These are phyloP conservation scores for Gouania willdenowi DNA, from an alignment of 2,797 vertebrate genomes.

Conservation along the genomic window DNA sequence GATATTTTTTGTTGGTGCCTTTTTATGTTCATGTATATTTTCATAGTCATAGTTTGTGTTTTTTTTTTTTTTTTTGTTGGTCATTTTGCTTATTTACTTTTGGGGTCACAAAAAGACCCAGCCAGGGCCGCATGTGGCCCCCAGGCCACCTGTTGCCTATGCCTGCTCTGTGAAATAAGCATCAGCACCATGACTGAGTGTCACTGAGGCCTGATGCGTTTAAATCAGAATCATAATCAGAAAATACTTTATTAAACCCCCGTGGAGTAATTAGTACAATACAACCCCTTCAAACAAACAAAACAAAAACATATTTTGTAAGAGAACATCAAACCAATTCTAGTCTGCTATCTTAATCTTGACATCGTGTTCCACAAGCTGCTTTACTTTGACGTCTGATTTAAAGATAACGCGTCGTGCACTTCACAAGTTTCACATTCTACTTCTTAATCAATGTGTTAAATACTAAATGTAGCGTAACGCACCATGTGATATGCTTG, in stretches of 20 bases:
- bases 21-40: too few relatives aligned
- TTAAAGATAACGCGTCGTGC: conserved; percentile 37
- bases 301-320: too few relatives aligned
- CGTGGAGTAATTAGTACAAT: too few relatives aligned
- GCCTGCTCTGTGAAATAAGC: conserved; percentile 18
- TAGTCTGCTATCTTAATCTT: conserved; percentile 39
- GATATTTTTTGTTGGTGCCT: too few relatives aligned
- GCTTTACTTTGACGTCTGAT: conserved; percentile 41
- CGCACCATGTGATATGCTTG: neutral
- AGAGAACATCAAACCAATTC: conserved; percentile 38
- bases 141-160: too few relatives aligned
- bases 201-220: conserved; percentile 31
- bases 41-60: too few relatives aligned
- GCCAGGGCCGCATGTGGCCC: too few relatives aligned
- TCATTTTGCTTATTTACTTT: too few relatives aligned
- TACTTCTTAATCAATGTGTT: conserved; percentile 18
- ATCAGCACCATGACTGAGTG: conserved; percentile 12
- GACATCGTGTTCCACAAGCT: conserved; percentile 33
- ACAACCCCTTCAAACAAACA: too few relatives aligned
- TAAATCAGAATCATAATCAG: conserved; percentile 30
- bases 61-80: too few relatives aligned
- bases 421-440: conserved; percentile 41
- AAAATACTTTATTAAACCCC: too few relatives aligned
- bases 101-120: too few relatives aligned
- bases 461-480: conserved; percentile 18